phyloP scores from a whole-genome alignment of 2,797 vertebrate genomes.

The Diplodus puntazzo region DNA sequence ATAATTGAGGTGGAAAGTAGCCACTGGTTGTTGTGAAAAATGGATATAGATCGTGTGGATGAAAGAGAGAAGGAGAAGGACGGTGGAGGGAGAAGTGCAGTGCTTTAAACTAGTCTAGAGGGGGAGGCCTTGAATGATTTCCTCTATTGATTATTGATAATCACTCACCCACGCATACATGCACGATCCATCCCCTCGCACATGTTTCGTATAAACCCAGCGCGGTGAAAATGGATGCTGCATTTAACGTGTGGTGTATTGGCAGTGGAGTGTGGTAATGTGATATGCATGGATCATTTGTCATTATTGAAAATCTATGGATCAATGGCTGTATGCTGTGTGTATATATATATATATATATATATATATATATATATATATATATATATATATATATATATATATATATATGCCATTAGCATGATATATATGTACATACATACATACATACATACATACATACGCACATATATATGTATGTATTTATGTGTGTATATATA shows the following conservation, averaged over 20 bases:
- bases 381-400: no score
- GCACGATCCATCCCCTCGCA: conserved; percentile 33
- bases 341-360: background rate
- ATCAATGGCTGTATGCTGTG: background rate
- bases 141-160: conserved; percentile 83
- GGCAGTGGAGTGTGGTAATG: conserved; percentile 41
- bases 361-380: no score
- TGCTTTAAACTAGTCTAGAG: conserved; percentile 52
- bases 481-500: no score
- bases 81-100: conserved; percentile 29
- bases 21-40: conserved; percentile 69
- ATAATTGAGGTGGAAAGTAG: conserved; percentile 71
- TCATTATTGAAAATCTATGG: conserved; percentile 30
- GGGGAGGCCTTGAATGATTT: conserved; percentile 67
- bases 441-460: no score
- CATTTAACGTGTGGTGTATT: conserved; percentile 32
- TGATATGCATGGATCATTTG: conserved; percentile 24
- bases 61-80: conserved; percentile 41
- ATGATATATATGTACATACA: no score
- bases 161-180: conserved; percentile 64
- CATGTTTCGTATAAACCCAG: conserved; percentile 20
- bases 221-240: conserved; percentile 52
- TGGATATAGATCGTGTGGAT: conserved; percentile 44
- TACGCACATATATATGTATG: no score
- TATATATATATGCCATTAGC: no score